phyloP scores from a whole-genome alignment of 2,113 vertebrate genomes.

The Passer domesticus region DNA sequence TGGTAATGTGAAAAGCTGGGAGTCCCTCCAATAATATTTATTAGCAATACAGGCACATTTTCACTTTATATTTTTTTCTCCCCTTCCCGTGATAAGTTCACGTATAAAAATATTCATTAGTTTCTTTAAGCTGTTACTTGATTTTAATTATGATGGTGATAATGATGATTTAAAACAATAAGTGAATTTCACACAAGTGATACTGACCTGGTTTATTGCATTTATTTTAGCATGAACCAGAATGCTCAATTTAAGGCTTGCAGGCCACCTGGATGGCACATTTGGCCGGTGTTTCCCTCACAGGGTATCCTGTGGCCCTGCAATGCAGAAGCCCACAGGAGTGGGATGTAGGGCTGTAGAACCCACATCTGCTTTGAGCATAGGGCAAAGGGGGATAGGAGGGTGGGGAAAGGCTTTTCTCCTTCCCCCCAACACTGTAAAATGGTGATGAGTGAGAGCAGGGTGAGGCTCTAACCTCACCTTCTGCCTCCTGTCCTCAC shows the following conservation, averaged over 20 bases:
- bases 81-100: slow-evolving; percentile 3
- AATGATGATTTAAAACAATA: slow-evolving; percentile 51
- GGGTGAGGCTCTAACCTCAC: not conserved
- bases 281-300: not conserved
- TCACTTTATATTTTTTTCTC: not conserved
- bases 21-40: slow-evolving; percentile 73
- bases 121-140: slow-evolving; percentile 60
- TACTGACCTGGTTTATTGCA: slow-evolving; percentile 22
- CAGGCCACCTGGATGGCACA: not conserved
- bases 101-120: slow-evolving; percentile 46
- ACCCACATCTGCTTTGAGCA: not conserved
- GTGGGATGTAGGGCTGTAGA: not conserved
- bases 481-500: not conserved
- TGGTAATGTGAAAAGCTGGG: slow-evolving; percentile 73
- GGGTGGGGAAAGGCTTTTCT: not conserved
- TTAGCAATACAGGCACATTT: slow-evolving; percentile 65
- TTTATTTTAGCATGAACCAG: not conserved
- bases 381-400: not conserved
- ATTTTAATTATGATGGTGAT: slow-evolving; percentile 59
- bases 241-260: not conserved
- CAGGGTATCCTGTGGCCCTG: not conserved
- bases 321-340: not conserved
- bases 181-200: not conserved
- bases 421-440: rapidly evolving
- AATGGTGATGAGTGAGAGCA: not conserved